Base-by-base conservation (phyloP, 2,888 invertebrate genomes). In the Eristalis arbustorum region DNA sequence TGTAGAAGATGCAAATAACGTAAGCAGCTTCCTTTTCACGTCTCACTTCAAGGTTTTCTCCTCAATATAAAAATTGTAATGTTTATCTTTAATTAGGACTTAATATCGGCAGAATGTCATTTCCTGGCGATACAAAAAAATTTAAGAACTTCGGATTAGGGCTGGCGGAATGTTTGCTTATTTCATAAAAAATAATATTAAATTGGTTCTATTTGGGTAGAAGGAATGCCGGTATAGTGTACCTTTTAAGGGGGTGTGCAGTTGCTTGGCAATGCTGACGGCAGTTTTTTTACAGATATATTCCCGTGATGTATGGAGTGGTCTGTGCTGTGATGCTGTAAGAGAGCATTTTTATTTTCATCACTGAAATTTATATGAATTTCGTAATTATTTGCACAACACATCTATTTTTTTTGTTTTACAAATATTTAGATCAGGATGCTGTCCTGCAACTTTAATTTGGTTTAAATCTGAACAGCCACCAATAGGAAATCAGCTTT, bases 41-140 rank as follows among this genome's bases (percentile, higher is more conserved):
- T 74, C 69, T 11, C 57, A 5, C 5, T 63, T 18, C 31, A 10
- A 37, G 56, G n/a, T 66, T 57, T 63, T 68, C 61, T 59, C 23
- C 59, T 72, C 37, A 22, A 77, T 61, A 37, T 40, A 56, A 23
- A 84, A 81, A 71, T 56, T 84, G 22, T 76, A 75, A 76, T 84
- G 81, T 84, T 84, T 81, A 59, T 84, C 72, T 84, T 84, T 84
- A 84, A 84, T 84, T 84, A 84, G 84, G 80, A 62, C 63, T 80
- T 59, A 81, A 76, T 75, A 76, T 84, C 68, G 81, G 76, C 73
- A 81, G 76, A 84, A 80, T 81, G 75, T 68, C 76, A 81, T 84
- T 84, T 84, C 63, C 68, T 76, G 57, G 84, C 67, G 76, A 76
- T 62, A 84, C 67, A 84, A 76, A 76, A 68, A 81, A 84, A 84